Conservation (phyloP, 2,113 vertebrate genomes). For the Lathamus discolor region DNA sequence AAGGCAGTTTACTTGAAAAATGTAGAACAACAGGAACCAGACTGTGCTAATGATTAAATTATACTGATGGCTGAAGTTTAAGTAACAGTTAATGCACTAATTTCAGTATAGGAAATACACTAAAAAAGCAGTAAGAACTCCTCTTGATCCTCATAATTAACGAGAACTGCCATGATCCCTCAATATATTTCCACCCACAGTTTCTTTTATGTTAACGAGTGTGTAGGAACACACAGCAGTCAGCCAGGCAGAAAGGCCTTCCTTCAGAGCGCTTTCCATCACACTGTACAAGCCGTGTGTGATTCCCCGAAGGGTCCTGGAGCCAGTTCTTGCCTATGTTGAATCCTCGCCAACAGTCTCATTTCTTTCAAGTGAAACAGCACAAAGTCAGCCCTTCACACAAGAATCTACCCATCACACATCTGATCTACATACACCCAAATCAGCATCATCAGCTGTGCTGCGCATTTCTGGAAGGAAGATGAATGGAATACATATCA, state of each 20-base stretch:
- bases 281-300: background rate
- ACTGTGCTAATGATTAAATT: background rate
- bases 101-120: slow-evolving; percentile 3
- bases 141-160: slow-evolving; percentile 15
- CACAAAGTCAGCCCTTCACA: background rate
- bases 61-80: background rate
- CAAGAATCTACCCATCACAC: background rate
- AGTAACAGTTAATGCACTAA: background rate
- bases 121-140: background rate
- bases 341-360: background rate
- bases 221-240: background rate
- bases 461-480: background rate
- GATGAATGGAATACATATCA: background rate
- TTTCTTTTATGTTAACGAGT: background rate
- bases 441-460: background rate
- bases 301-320: background rate
- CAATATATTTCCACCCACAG: slow-evolving; percentile 5
- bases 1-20: background rate
- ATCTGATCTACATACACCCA: background rate
- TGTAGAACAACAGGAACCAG: background rate
- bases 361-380: background rate
- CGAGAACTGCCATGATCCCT: slow-evolving; percentile 10
- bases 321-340: background rate
- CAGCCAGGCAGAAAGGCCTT: background rate
- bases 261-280: background rate